Base-by-base conservation (phyloP, 2,113 vertebrate species). In the Pedionomus torquatus region DNA sequence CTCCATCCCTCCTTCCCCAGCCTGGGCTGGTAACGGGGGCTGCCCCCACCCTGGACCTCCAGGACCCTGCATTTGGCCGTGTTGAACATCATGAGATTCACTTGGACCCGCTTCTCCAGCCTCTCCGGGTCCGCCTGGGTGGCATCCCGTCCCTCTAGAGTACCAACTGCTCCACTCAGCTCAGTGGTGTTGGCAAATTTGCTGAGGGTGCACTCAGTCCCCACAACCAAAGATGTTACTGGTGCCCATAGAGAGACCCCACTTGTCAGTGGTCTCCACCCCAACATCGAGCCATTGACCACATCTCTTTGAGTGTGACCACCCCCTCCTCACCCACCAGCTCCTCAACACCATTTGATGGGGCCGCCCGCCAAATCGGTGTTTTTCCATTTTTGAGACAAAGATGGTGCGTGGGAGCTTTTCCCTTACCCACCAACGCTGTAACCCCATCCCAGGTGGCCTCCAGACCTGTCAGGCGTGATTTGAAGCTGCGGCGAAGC, bases 261-360 rank as follows among this genome's bases (percentile, higher is more conserved):
- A 3, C 10, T 39, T 0, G 0, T 79, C 60, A 24, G 31, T n/a
- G 46, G 1, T 39, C 35, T 55, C 63, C 5, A 7, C 28, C 7
- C 2, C 1, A 35, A n/a, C 44, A 54, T 7, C 0, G 0, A 60
- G 44, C 21, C 16, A 0, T 25, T 54, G 44, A 18, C 55, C 31
- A 14, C 21, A 7, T 30, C 17, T 30, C 37, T 63, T 63, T 41
- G 37, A 63, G 31, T 23, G 57, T 6, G 21, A 24, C 48, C 70
- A 11, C 30, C 43, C 41, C 4, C 15, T 72, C 58, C 64, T 33
- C 0, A 5, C 0, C 31, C 51, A 4, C 17, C 0, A 0, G 30
- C 26, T 41, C 41, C 26, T 41, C 41, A 41, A 41, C 41, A 13
- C 41, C 41, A 41, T 41, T 41, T 41, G 41, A 41, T 2, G 17